These are phyloP conservation scores for Mionectes macconnelli DNA, from an alignment of 2,113 vertebrate genomes.

Conservation along the genomic window DNA sequence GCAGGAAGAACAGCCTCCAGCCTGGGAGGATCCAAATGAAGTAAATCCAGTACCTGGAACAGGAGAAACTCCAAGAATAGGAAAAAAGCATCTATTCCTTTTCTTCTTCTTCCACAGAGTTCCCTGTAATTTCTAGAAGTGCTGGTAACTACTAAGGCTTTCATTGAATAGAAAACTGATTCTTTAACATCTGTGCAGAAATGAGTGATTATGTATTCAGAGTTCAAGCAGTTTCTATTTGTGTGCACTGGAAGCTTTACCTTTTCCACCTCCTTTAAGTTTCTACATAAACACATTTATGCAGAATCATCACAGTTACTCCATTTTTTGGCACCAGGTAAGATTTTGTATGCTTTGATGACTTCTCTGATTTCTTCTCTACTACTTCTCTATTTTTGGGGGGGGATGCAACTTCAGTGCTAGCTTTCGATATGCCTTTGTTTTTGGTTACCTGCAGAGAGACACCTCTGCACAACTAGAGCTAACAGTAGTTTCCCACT, in stretches of 20 bases:
- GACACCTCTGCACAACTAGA: slow-evolving; percentile 69
- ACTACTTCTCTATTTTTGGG: slow-evolving; percentile 74
- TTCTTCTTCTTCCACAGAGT: neutral
- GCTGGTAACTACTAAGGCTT: neutral
- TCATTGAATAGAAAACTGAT: slow-evolving; percentile 7
- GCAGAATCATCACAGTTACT: neutral
- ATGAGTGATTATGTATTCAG: neutral
- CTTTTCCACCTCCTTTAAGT: neutral
- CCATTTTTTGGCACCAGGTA: slow-evolving; percentile 69
- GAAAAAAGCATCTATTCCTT: neutral
- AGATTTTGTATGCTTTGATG: slow-evolving; percentile 79
- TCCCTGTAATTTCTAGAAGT: neutral
- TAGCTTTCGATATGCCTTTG: slow-evolving; percentile 80
- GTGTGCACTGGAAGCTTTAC: neutral
- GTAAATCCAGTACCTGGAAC: slow-evolving; percentile 65
- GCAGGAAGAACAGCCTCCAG: neutral
- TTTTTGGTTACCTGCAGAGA: slow-evolving; percentile 77
- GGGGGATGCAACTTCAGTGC: slow-evolving; percentile 75
- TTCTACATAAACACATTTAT: neutral
- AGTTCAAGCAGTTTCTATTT: neutral
- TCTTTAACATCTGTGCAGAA: neutral
- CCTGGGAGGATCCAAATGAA: slow-evolving; percentile 43
- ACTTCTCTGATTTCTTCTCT: slow-evolving; percentile 80
- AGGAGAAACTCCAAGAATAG: slow-evolving; percentile 56
- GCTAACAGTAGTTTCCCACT: slow-evolving; percentile 80